Evolutionary conservation across 2,888 invertebrate species (phyloP), one percentile per base, ranked within the genome.

Genomic region (Sipha maydis): DNA sequence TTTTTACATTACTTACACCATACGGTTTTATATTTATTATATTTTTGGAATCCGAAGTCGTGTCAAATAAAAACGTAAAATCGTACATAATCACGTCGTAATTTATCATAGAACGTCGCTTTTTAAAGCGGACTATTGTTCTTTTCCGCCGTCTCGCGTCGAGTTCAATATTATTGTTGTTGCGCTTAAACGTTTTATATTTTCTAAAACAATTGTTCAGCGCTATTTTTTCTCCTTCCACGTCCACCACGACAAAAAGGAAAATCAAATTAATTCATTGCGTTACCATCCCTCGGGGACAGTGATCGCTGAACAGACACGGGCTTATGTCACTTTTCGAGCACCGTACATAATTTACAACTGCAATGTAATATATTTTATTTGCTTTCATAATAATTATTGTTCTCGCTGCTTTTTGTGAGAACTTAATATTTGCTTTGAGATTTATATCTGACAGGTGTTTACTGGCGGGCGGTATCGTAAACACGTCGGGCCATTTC

Each of bases 361-460:
- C 83, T 17, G 28, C 56, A 11, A 56, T 19, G 54, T 56, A 21
- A 19, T 19, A 56, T 73, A 34, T 73, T 73, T 73, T 73, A 34
- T 83, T 75, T 83, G 28, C 69, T 75, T 56, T 19, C 5, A 0
- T 83, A 83, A 83, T 83, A 56, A 83, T 83, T 75, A 83, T 83
- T 75, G 38, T 61, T 75, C n/a, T 56, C 56, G 34, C 34, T 56
- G 31, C 9, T 8, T 4, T 61, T 56, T 34, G 73, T 54, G 83
- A 84, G 83, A 84, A 76, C 38, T 84, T 76, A 56, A 76, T 84
- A 61, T 84, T 84, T 84, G 61, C 28, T 76, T 84, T 61, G 11
- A 54, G 83, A 84, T 84, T 84, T 61, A 84, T 38, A 38, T 84
- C 71, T 31, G 75, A 75, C 83, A 84, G 75, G 83, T 84, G 75